Base-by-base conservation (phyloP, 2,113 vertebrate species). In the Hippoglossus stenolepis region DNA sequence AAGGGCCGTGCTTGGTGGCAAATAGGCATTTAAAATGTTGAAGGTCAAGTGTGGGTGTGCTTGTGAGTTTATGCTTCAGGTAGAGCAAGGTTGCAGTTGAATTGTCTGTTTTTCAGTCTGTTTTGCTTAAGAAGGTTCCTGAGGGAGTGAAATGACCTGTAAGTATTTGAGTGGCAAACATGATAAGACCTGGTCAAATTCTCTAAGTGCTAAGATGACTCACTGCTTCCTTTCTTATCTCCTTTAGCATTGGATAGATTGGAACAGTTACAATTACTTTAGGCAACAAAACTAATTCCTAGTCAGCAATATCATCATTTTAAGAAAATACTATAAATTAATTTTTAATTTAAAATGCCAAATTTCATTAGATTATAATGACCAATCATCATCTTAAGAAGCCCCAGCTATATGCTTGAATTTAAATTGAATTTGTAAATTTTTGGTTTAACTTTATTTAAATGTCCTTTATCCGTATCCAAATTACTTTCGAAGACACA, bases 11-110 rank as follows among this genome's bases (percentile, higher is more conserved):
- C 15, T 26, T n/a, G 51, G 3, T 59, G 28, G 38, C 31, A 31
- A 24, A 62, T 40, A 23, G 53, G 18, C 53, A 18, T 63, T 35
- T 63, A 65, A 51, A 69, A 75, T 66, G 28, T 47, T 24, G 28
- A 24, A 79, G 59, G 59, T 47, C 47, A 21, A 67, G 47, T 59
- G 14, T 61, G 17, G 23, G 10, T 43, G 15, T 35, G 14, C 11
- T 15, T 64, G 45, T 35, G n/a, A 18, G 9, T 26, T n/a, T 56
- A 12, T 71, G 24, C 21, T 38, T 63, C 20, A 20, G 58, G 58
- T 58, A 15, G 26, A 57, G 54, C 11, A 57, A 15, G 54, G 14
- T 24, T 28, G 13, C 2, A 3, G 24, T 8, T 59, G 57, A 59
- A 59, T 13, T 1, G 14, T 58, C 13, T 58, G 17, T 15, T 47